Base-by-base conservation (phyloP, 2,888 invertebrate genomes). In the Andrena flavipes region DNA sequence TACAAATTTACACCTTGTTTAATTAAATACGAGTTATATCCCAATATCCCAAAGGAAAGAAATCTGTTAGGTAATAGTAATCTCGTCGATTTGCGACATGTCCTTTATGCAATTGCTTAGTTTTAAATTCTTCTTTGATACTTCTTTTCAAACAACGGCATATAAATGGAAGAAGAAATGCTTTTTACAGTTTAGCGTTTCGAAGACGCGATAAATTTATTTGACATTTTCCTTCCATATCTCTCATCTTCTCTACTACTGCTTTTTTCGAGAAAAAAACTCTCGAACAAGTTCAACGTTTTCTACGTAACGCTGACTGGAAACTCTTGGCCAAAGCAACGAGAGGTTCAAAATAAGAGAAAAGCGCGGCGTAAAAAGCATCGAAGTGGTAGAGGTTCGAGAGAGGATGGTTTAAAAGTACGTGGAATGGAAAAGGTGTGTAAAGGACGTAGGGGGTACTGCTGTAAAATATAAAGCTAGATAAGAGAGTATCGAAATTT, bases 331-430 rank as follows among this genome's bases (percentile, higher is more conserved):
- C 82, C 85, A 79, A 81, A 80, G 84, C 85, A 84, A 87, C 89
- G 90, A 76, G 89, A 89, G 87, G 90, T 90, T 87, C 80, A 84
- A 89, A 87, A 87, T 82, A 82, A 84, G 75, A 82, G 82, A 78
- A 84, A 88, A 86, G 80, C 83, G 84, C 84, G 82, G 86, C 89
- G 87, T 87, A 87, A 88, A 91, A 90, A 91, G 91, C 90, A 87
- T 91, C 89, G 87, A 89, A 90, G 90, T 90, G 88, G 88, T 88
- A 90, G 86, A 87, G 88, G 79, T 49, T 59, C 26, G 71, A 42
- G 76, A 72, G 75, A 49, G 82, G 71, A 29, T 77, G 83, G 77
- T 83, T 81, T 83, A 83, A 83, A 83, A 83, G 77, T 83, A 90
- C 84, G 85, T 76, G 80, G 81, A 82, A 85, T 84, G 86, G 84